phyloP scores from a whole-genome alignment of 2,113 vertebrate species.

The Proteles cristata region DNA sequence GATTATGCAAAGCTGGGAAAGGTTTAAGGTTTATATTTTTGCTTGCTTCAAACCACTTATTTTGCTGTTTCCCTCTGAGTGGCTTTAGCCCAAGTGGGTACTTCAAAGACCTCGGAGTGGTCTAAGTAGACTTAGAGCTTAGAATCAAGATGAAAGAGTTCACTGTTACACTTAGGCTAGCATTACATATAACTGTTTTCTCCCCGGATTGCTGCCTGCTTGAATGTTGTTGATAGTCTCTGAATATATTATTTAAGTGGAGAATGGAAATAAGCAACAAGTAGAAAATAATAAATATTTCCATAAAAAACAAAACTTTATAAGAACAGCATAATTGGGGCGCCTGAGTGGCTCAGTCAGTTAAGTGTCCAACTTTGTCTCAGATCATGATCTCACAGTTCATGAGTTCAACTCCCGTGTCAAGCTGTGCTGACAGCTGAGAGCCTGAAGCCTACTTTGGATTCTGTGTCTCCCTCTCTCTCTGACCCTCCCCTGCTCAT shows the following conservation, averaged over 20 bases:
- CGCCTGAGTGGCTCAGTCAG: too few relatives aligned
- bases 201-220: background rate
- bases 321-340: background rate
- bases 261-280: constrained; percentile 30
- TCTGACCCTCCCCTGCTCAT: too few relatives aligned
- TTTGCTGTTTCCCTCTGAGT: constrained; percentile 58
- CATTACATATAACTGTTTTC: background rate
- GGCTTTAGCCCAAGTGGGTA: background rate
- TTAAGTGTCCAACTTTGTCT: too few relatives aligned
- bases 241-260: background rate
- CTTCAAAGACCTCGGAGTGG: constrained; percentile 48
- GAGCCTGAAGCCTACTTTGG: too few relatives aligned
- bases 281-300: background rate
- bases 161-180: background rate
- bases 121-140: background rate
- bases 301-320: background rate
- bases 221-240: background rate
- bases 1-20: background rate
- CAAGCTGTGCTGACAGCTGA: too few relatives aligned
- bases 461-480: too few relatives aligned
- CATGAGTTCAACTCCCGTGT: too few relatives aligned
- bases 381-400: too few relatives aligned
- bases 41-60: constrained; percentile 53
- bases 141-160: constrained; percentile 34
- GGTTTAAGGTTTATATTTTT: constrained; percentile 25